Base-by-base conservation (phyloP, 2,888 invertebrate genomes). In the Euzetes globulus region DNA sequence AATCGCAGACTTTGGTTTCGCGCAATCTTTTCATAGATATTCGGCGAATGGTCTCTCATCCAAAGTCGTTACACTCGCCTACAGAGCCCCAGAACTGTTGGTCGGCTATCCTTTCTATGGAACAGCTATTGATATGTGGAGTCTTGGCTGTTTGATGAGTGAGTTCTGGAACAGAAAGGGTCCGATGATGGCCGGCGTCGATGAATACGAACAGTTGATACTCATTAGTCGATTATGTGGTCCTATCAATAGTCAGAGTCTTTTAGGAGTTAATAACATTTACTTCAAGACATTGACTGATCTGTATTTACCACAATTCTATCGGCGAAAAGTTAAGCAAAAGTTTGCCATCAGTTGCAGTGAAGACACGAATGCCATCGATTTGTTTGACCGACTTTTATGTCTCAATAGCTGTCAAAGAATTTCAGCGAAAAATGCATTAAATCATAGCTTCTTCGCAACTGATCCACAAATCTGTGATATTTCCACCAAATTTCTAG, bases 131-230 rank as follows among this genome's bases (percentile, higher is more conserved):
- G 99, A 99, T 85, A 88, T 98, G 85, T 87, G 87, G 87, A 86
- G 87, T 0, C 97, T 95, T 0, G 99, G 99, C 0, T 99, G 99
- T 82, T 99, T 99, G 77, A 98, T 99, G 98, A 98, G 98, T 0
- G 99, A 99, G 85, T 94, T 99, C 94, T 99, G 98, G 98, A 98
- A 96, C 0, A 37, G 63, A 63, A 85, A 88, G 78, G 45, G 41
- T 1, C 68, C 68, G 1, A 5, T 68, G 22, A 33, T 68, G 37
- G 13, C 13, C 13, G 85, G 84, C 6, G 22, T 1, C 68, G 5
- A 98, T 85, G 99, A 99, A 80, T 96, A 96, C 80, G 92, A 94
- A 81, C 99, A 99, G 81, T 83, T 99, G 13, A 91, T 91, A 41
- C 86, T 96, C 22, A 99, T 99, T 77, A 92, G 93, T 0, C 94